Evolutionary conservation across 2,113 vertebrate genomes (phyloP).

Genomic region (Echinops telfairi): DNA sequence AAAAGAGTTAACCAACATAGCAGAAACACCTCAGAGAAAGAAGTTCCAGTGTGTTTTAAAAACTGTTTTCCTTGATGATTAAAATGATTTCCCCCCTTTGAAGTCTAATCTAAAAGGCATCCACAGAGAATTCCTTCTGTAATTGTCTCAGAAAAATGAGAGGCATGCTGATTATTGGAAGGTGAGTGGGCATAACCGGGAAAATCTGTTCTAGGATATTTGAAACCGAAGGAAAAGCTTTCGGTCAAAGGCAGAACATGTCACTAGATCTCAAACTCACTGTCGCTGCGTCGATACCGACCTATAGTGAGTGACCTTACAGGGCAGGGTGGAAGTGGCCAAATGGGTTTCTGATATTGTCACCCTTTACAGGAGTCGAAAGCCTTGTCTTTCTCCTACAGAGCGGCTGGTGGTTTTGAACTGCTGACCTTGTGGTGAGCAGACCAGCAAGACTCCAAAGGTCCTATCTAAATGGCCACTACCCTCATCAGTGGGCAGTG

Average conservation of each 20-base stretch:
- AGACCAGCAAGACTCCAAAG: too few species aligned
- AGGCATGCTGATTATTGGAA: not conserved
- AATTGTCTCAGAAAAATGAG: not conserved
- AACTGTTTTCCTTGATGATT: constrained; percentile 17
- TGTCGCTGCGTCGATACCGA: too few species aligned
- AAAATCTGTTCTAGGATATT: not conserved
- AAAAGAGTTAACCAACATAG: constrained; percentile 54
- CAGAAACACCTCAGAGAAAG: constrained; percentile 34
- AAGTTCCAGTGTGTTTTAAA: constrained; percentile 11
- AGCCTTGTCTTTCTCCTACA: too few species aligned
- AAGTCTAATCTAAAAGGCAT: not conserved
- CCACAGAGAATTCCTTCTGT: not conserved
- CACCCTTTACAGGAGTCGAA: too few species aligned
- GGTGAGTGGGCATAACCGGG: not conserved
- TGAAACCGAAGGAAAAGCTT: constrained; percentile 3
- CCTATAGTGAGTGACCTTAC: too few species aligned
- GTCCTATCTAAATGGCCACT: not conserved
- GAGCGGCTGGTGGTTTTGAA: too few species aligned
- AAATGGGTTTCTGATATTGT: too few species aligned
- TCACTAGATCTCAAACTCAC: not conserved
- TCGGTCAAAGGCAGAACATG: not conserved
- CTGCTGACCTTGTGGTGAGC: too few species aligned
- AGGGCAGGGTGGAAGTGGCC: too few species aligned
- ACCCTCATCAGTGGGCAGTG: not conserved
- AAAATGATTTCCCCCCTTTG: constrained; percentile 6